Evolutionary conservation across 2,888 invertebrate genomes (phyloP), one percentile per base, ranked within the genome.

Genomic region (Notodonta ziczac): DNA sequence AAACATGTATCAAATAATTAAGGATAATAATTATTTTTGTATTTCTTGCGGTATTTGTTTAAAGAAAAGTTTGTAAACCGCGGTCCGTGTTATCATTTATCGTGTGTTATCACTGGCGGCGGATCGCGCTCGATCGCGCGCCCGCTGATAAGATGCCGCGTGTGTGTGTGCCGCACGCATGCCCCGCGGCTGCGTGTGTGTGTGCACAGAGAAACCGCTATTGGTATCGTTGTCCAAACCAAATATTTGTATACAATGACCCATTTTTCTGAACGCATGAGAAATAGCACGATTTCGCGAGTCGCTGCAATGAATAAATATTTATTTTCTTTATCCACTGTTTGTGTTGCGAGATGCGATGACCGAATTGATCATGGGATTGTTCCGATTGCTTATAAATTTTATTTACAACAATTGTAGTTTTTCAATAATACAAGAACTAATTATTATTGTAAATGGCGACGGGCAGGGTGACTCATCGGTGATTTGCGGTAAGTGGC

Each of bases 21-120:
- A n/a, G n/a, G n/a, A n/a, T n/a, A n/a, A n/a, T n/a, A n/a, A 24
- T 24, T 24, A 24, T 24, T 24, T 24, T 24, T 24, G 24, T 57
- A 39, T 52, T 32, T 35, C 50, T 44, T 46, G 35, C 13, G 16
- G 56, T 53, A 42, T 55, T 54, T 58, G 58, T 40, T 57, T 57
- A 0, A 54, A 13, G 59, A 39, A 24, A 70, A 79, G 76, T 84
- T 88, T 88, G 84, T 72, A 82, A 78, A 57, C 57, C 85, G 24
- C 58, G 55, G 77, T 56, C 58, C 44, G 5, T 51, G 69, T 80
- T 86, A 86, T 87, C 87, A 70, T 63, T 68, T 69, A 74, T 76
- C 76, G 44, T 3, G 60, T 56, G 65, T 72, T 73, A 77, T 73
- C 69, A 73, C 40, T 35, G 56, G 65, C 59, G 56, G 61, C 24